Evolutionary conservation across 2,888 invertebrate species (phyloP), one percentile per base, ranked within the genome.

Genomic region (Eurois occulta): DNA sequence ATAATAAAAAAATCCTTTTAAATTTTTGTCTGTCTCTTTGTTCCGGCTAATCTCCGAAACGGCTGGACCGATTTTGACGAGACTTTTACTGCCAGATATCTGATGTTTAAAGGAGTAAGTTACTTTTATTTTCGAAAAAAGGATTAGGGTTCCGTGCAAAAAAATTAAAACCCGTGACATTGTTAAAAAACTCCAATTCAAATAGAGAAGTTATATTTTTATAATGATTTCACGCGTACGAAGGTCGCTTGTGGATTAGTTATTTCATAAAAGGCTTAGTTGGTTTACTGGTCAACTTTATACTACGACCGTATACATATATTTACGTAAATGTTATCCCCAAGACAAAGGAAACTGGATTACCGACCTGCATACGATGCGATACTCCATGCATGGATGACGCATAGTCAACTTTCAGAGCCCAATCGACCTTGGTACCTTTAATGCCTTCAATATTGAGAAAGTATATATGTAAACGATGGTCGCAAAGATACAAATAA

Each of bases 281-380:
- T 65, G 18, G 65, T 41, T 28, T 65, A 28, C 41, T 64, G 38
- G 13, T n/a, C n/a, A n/a, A 2, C 38, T 65, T 41, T 28, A 28
- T 41, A 41, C 10, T 65, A n/a, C n/a, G 41, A 41, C 24, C 41
- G 41, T 38, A 24, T 38, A 24, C 10, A 62, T 35, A 35, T 6
- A 35, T 24, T 77, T 69, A 77, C 69, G 32, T 71, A 28, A 41
- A 55, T 46, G 48, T 70, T 73, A 69, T 64, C 72, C 58, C 18
- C 24, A 35, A 60, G 18, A 80, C 64, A 74, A 73, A 76, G 83
- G 64, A 60, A 80, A 76, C 76, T 71, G 70, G 35, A 79, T 60
- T 69, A 46, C 46, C 60, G 60, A 69, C 10, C 41, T 71, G 38
- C 64, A 66, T 46, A 62, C 32, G 28, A 52, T 41, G 52, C 5